phyloP scores from a whole-genome alignment of 2,888 invertebrate species.

The Isoperla grammatica region DNA sequence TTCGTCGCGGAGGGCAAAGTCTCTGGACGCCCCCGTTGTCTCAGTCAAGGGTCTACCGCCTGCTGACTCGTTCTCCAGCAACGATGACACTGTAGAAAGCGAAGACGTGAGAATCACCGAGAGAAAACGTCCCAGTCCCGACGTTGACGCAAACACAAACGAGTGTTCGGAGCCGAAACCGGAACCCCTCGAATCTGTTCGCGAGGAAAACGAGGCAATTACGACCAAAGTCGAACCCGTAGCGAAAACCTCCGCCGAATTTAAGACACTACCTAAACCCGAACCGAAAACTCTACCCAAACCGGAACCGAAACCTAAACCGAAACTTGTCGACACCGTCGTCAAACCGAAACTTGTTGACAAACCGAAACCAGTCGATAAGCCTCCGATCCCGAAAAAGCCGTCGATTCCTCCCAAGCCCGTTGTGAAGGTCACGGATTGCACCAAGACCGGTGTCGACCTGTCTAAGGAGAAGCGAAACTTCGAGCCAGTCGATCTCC shows the following conservation, averaged over 20 bases:
- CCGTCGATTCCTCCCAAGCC: constrained; percentile 42
- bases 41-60: constrained; percentile 72
- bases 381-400: constrained; percentile 38
- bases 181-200: background rate
- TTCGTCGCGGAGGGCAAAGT: constrained; percentile 71
- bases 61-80: constrained; percentile 80
- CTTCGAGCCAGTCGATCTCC: constrained; percentile 1
- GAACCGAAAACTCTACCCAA: constrained; percentile 47
- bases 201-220: background rate
- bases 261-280: constrained; percentile 29
- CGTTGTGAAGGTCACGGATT: background rate
- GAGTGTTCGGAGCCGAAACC: background rate
- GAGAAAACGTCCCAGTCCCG: constrained; percentile 28
- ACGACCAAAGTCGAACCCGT: no score
- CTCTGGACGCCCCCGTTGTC: constrained; percentile 78
- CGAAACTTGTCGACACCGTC: constrained; percentile 3
- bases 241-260: background rate
- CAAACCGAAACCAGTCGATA: constrained; percentile 29
- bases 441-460: background rate
- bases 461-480: background rate
- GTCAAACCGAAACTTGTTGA: background rate
- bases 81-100: constrained; percentile 80
- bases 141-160: background rate
- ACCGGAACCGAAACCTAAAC: constrained; percentile 38
- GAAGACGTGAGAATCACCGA: constrained; percentile 38